Evolutionary conservation across 2,888 invertebrate genomes (phyloP), one percentile per base, ranked within the genome.

Genomic region (Lepeophtheirus nordmannii): DNA sequence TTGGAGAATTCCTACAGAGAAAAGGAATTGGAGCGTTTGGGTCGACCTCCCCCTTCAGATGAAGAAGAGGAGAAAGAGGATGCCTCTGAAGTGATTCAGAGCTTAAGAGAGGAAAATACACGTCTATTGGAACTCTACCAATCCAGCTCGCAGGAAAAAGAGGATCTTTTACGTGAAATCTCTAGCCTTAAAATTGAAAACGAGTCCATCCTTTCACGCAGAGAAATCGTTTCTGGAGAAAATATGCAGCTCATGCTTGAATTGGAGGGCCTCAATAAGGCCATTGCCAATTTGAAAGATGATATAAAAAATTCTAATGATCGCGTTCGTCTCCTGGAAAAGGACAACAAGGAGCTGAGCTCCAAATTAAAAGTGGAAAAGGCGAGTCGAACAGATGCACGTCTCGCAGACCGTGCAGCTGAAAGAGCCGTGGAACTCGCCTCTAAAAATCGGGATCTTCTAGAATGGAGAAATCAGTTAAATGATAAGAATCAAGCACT

Each of bases 171-270:
- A 14, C 14, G 53, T n/a, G 46, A 46, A 22, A 22, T 63, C 17
- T 22, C 40, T n/a, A 12, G 53, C 20, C 20, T 46, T n/a, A 53
- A 46, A 22, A 56, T 20, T 20, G 63, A 63, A 37, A 46, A 38
- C 14, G 63, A 63, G 38, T 46, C 20, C 38, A 46, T 63, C 37
- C 17, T 63, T 23, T 20, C 20, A 22, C 20, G 56, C 5, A 12
- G 53, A 56, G 63, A 63, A 37, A 53, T 23, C n/a, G 56, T 63
- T 20, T 20, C 63, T 17, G 63, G 63, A 9, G 63, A 63, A 37
- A 63, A 63, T 30, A 46, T 63, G 53, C 63, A 63, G 63, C 63
- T 63, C 14, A 63, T 63, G 30, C n/a, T 63, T 1, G 63, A 63
- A n/a, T 46, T 38, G 22, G 63, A 63, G 22, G 37, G 53, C 22